Base-by-base conservation (phyloP, 2,797 vertebrate genomes). In the Protosalanx chinensis region DNA sequence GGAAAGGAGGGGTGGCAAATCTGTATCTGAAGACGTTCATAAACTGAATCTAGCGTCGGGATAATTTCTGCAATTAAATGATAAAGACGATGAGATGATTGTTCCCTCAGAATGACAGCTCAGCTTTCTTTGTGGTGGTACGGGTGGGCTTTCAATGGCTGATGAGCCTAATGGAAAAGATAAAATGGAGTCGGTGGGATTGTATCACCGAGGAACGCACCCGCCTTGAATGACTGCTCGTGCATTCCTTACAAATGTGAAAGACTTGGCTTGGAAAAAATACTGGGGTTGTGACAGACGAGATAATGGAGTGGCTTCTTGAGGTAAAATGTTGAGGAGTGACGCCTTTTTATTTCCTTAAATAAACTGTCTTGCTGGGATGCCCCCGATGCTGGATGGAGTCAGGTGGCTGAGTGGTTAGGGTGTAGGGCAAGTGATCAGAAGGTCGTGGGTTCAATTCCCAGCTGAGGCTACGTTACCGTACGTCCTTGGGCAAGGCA, bases 51-150 rank as follows among this genome's bases (percentile, higher is more conserved):
- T 82, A 73, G 58, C 4, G 51, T 85, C 72, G 81, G 80, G 70
- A 67, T 90, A 81, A 83, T 86, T 84, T 79, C 72, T 80, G 75
- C 83, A 86, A 87, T 89, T 88, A 87, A 88, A 87, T 85, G 73
- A 90, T 88, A 85, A 86, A 86, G 75, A 27, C 59, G 74, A 64
- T 67, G 67, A 30, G 79, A 84, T 81, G 76, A 84, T 84, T 71
- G 70, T 77, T 69, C 53, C 56, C 75, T 49, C 62, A 72, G 60
- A 83, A 84, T 77, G 72, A 78, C 74, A 78, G 77, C 62, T 76
- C 69, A 77, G 71, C 74, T 69, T 72, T 37, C 74, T 86, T 83
- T 84, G 66, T 82, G 70, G 66, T 73, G 41, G 30, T 64, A 64
- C 64, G 41, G 62, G 62, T 33, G 77, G 68, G 68, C 72, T 74